These are phyloP conservation scores for Momotus momota DNA, from an alignment of 2,797 vertebrate species.

Conservation along the genomic window DNA sequence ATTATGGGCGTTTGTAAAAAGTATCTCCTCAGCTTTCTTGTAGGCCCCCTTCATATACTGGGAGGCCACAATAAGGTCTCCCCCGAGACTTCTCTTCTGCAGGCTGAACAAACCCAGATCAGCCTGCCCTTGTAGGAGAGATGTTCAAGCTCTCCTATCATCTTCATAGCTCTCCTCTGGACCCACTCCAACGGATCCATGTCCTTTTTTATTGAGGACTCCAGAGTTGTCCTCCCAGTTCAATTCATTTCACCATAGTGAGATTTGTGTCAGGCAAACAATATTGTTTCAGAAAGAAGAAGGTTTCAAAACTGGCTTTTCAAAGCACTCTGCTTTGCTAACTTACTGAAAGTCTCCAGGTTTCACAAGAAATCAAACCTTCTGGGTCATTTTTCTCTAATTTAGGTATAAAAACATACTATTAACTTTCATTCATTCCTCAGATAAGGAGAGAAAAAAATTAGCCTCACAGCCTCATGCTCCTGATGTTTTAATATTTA, in stretches of 20 bases:
- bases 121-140: neutral
- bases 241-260: neutral
- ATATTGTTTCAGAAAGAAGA: neutral
- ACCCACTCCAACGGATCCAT: neutral
- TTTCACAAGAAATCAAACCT: slow-evolving; percentile 1
- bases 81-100: neutral
- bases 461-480: neutral
- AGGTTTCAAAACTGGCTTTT: neutral
- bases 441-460: slow-evolving; percentile 2
- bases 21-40: too few relatives aligned
- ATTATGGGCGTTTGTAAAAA: too few relatives aligned
- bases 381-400: slow-evolving; percentile 28
- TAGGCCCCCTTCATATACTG: too few relatives aligned
- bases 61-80: neutral
- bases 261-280: neutral
- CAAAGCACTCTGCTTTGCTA: neutral
- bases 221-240: neutral
- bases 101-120: neutral
- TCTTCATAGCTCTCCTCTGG: neutral
- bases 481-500: slow-evolving; percentile 33
- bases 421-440: slow-evolving; percentile 50
- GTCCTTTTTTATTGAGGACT: neutral
- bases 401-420: neutral
- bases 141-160: neutral
- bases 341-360: slow-evolving; percentile 25